A percentile compares a stretch with the other conserved stretches of the same genome.
These are phyloP conservation scores for Barypeithes pellucidus DNA, from an alignment of 2,888 invertebrate species.

Conservation along the genomic window DNA sequence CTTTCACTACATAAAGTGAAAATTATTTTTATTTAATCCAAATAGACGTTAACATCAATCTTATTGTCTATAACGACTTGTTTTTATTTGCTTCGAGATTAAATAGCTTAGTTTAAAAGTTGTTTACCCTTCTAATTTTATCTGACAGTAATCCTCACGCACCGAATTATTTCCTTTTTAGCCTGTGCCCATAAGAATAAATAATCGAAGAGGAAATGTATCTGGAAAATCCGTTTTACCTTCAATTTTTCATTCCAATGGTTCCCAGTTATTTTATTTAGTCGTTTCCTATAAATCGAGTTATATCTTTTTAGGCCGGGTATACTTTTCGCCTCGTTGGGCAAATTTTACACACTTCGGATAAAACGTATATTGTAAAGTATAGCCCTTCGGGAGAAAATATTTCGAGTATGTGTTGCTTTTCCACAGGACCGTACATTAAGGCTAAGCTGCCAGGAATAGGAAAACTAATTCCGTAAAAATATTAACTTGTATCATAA, in stretches of 20 bases:
- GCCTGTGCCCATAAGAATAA: neutral
- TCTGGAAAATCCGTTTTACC: conserved; percentile 35
- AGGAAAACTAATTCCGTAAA: no score
- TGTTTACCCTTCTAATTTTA: neutral
- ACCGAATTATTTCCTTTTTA: neutral
- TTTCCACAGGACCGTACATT: neutral
- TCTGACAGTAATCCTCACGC: neutral
- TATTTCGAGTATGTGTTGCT: conserved; percentile 8
- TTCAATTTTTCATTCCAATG: conserved; percentile 40
- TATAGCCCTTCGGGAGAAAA: conserved; percentile 17
- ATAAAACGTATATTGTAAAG: conserved; percentile 19
- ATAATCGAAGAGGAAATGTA: conserved; percentile 30
- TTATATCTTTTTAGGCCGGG: conserved; percentile 28
- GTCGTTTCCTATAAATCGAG: conserved; percentile 23
- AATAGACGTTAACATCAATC: neutral
- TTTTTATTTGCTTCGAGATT: neutral
- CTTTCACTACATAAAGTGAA: neutral
- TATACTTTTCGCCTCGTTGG: conserved; percentile 21
- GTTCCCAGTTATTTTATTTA: conserved; percentile 37
- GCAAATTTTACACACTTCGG: conserved; percentile 19
- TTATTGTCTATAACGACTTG: neutral
- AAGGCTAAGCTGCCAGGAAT: no score
- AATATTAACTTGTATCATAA: no score
- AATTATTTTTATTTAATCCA: neutral
- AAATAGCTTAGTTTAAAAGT: neutral